Conservation (phyloP, 1,140 invertebrate species). For the Diorhabda carinulata region DNA sequence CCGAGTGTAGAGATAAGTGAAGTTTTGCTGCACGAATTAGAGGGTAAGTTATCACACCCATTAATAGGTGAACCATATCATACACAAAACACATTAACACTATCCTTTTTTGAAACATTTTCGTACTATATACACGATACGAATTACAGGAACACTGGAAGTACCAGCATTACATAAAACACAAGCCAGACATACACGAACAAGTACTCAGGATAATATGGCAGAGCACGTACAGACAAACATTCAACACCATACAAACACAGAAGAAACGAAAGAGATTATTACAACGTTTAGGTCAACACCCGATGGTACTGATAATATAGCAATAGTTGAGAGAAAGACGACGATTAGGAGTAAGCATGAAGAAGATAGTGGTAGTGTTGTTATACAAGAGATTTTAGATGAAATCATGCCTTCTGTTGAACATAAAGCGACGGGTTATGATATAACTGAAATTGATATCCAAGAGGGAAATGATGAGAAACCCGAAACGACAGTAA, state of each 20-base stretch:
- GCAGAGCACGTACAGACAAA: conserved; percentile 38
- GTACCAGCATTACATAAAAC: conserved; percentile 44
- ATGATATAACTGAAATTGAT: conserved; percentile 50
- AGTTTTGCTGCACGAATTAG: conserved; percentile 49
- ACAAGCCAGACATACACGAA: conserved; percentile 44
- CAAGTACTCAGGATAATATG: conserved; percentile 29
- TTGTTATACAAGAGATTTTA: conserved; percentile 47
- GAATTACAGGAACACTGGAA: conserved; percentile 46
- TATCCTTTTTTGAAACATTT: conserved; percentile 4
- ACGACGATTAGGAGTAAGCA: conserved; percentile 51
- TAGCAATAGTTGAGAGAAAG: conserved; percentile 53
- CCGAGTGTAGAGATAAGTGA: conserved; percentile 46
- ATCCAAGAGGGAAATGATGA: conserved; percentile 51
- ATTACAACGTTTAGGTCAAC: conserved; percentile 53
- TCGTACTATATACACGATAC: background rate
- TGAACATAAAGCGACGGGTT: conserved; percentile 32
- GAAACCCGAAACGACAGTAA: conserved; percentile 46
- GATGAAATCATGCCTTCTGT: conserved; percentile 41
- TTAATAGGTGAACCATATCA: conserved; percentile 9
- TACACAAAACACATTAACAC: conserved; percentile 25
- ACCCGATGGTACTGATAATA: conserved; percentile 50
- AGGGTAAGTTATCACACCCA: conserved; percentile 51
- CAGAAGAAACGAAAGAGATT: conserved; percentile 56
- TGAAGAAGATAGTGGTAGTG: conserved; percentile 34
- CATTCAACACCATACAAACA: conserved; percentile 37